A percentile compares a stretch with the other conserved stretches of the same genome.
These are phyloP conservation scores for Gastrophysa polygoni DNA, from an alignment of 2,888 invertebrate species.

Conservation along the genomic window DNA sequence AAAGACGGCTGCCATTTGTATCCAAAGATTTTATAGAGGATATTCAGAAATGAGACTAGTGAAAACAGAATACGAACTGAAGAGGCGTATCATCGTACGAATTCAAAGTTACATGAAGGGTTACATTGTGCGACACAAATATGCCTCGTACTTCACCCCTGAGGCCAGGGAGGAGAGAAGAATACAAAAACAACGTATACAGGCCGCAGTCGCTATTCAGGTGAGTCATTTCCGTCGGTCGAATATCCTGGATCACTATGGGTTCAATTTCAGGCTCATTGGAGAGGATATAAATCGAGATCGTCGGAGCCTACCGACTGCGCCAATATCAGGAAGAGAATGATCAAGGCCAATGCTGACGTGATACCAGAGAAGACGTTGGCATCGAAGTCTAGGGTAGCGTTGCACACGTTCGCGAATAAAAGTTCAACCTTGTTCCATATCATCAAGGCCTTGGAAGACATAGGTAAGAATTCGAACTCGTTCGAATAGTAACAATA, in stretches of 20 bases:
- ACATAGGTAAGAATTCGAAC: constrained; percentile 55
- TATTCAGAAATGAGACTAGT: constrained; percentile 3
- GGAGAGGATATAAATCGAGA: constrained; percentile 56
- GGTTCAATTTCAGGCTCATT: constrained; percentile 46
- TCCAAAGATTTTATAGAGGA: constrained; percentile 32
- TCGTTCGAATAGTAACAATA: too few species aligned
- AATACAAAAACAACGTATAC: constrained; percentile 53
- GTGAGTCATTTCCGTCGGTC: constrained; percentile 47
- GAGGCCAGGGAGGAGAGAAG: constrained; percentile 54
- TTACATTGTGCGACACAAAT: constrained; percentile 45
- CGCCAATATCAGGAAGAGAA: constrained; percentile 48
- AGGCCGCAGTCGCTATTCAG: constrained; percentile 71
- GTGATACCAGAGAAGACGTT: constrained; percentile 53
- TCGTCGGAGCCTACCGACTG: constrained; percentile 41
- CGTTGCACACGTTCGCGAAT: constrained; percentile 49
- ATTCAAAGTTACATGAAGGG: constrained; percentile 55
- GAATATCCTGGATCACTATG: background rate
- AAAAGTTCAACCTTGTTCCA: constrained; percentile 51
- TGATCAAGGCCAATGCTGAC: constrained; percentile 48
- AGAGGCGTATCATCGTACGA: constrained; percentile 28
- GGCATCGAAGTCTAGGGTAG: constrained; percentile 48
- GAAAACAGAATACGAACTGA: background rate
- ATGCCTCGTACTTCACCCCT: constrained; percentile 37
- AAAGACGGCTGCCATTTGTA: constrained; percentile 20
- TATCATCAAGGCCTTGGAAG: constrained; percentile 55